Conservation (phyloP, 2,797 vertebrate genomes). For the Salmo trutta region DNA sequence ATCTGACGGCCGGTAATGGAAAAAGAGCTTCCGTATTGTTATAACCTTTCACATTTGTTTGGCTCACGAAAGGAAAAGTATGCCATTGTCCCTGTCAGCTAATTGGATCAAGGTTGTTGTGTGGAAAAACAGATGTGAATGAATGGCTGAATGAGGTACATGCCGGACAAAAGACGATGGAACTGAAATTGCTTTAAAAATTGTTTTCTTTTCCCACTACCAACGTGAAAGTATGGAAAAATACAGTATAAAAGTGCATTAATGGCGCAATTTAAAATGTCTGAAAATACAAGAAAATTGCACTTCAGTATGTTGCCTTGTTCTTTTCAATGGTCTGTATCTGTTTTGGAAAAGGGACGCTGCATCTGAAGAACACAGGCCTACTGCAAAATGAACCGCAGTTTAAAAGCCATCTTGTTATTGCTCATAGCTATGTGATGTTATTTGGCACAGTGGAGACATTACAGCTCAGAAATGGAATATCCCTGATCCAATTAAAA, state of each 20-base stretch:
- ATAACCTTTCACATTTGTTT: constrained; percentile 57
- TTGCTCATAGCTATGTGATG: constrained; percentile 29
- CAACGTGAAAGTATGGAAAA: constrained; percentile 35
- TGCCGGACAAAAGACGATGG: constrained; percentile 60
- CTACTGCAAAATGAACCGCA: constrained; percentile 13
- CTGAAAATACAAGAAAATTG: constrained; percentile 38
- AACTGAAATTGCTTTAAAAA: constrained; percentile 64
- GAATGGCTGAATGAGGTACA: constrained; percentile 58
- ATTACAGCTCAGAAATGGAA: constrained; percentile 53
- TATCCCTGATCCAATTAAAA: constrained; percentile 70
- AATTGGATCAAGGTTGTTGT: constrained; percentile 71
- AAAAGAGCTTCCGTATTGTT: constrained; percentile 66
- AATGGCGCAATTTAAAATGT: constrained; percentile 34
- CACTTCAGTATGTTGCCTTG: constrained; percentile 39
- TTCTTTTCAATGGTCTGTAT: constrained; percentile 24
- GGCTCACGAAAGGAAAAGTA: constrained; percentile 58
- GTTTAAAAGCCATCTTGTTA: constrained; percentile 3
- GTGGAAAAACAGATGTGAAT: constrained; percentile 62
- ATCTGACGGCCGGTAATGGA: constrained; percentile 65
- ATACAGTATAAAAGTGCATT: constrained; percentile 53
- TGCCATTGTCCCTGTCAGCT: constrained; percentile 66
- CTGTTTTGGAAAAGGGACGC: constrained; percentile 8
- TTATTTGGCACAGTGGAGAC: constrained; percentile 53
- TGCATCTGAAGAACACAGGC: not conserved
- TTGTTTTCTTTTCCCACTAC: constrained; percentile 47